Evolutionary conservation across 2,888 invertebrate species (phyloP), one percentile per base, ranked within the genome.

Genomic region (Yponomeuta evonymella): DNA sequence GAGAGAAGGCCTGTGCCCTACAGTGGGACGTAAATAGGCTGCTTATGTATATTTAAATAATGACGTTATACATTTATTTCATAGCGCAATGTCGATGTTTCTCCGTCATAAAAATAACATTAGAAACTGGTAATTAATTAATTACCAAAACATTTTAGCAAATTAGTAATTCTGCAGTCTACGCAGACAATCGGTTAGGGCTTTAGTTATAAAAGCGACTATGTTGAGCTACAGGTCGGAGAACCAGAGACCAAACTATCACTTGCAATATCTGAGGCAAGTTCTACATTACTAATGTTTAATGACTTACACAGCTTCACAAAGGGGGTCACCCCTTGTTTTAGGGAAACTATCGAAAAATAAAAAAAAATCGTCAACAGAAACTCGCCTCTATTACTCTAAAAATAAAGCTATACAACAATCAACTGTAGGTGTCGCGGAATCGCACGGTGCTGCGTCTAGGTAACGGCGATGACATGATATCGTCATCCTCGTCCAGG

Each of bases 401-500:
- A 15, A 15, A 15, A 15, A 58, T 15, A 15, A 58, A 58, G 12
- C 15, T 5, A 0, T 43, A 58, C 51, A 58, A 58, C 12, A 15
- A 69, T 79, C 72, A 79, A 8, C 76, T 75, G 74, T 78, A 81
- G 63, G 78, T 77, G 48, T 85, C 81, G 11, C 82, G 76, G 75
- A 90, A 90, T 8, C 87, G 81, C 67, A 90, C 89, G 66, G 85
- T 85, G 78, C 86, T 88, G 58, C 85, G 81, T 0, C 89, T 76
- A 10, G 81, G 80, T 2, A n/a, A 94, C 78, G 96, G 90, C 73
- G 94, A 92, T 67, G 95, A 81, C 11, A 95, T 94, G 74, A 94
- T 94, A 30, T 94, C 93, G 63, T 94, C 94, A 72, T 94, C 73
- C 94, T 94, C 51, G 75, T 93, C 87, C 67, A 91, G 79, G 1